Evolutionary conservation across 1,140 invertebrate species (phyloP), one percentile per base, ranked within the genome.

Genomic region (Drosophila bifasciata): DNA sequence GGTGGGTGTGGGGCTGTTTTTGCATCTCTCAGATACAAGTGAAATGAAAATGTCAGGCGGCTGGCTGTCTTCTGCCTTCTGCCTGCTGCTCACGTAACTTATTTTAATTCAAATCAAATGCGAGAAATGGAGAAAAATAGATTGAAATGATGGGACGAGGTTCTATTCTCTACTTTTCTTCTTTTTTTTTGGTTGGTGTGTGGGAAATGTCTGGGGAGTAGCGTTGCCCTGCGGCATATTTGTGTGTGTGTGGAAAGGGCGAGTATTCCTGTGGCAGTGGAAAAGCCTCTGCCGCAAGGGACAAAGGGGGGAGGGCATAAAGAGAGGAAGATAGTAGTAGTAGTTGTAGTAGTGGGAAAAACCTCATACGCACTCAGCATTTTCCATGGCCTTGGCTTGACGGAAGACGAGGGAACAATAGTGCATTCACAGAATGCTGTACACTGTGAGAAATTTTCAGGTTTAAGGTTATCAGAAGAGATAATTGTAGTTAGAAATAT

Each of bases 31-130:
- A 61, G 77, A 74, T 69, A 78, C 58, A 76, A 41, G 39, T 43
- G 67, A 53, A 71, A 58, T 74, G 58, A 81, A 83, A 81, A 88
- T 88, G 78, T 78, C 78, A 86, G 75, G 11, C 32, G 32, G 32
- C 32, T 36, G 28, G 8, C 3, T 32, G 28, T 8, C 28, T 32
- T 9, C 28, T 32, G 32, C 32, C 32, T 11, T 36, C 64, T 67
- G 64, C 61, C 68, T 71, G 57, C 46, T 69, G 76, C 83, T 66
- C 78, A 86, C 83, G 78, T 86, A 88, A 88, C 84, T 83, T 86
- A 88, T 85, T 88, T 86, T 88, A 86, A 86, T 86, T 79, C 58
- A 72, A 86, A 83, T 86, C 83, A 79, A 78, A 86, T 76, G 72
- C 58, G 59, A 49, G 60, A 81, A 79, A 80, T 86, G 76, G 62